Base-by-base conservation (phyloP, 1,140 invertebrate species). In the Oedothorax gibbosus region DNA sequence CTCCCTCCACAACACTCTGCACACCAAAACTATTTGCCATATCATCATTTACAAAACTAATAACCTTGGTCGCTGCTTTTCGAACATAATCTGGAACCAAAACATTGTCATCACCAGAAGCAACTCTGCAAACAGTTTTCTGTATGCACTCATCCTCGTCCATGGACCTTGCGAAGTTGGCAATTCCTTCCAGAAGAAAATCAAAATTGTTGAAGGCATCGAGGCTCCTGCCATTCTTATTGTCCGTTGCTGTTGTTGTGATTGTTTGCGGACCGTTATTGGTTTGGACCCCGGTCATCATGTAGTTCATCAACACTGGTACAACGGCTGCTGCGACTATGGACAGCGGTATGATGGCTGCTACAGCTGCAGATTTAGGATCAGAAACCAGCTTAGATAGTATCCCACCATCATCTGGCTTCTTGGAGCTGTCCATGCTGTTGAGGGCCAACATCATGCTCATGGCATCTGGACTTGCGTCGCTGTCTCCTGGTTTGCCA, bases 221-320 rank as follows among this genome's bases (percentile, higher is more conserved):
- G 11, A 84, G 3, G 20, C 57, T 76, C 15, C 81, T 76, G n/a
- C 62, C 62, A 18, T 75, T 62, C 18, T 76, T 84, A 15, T 56
- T 84, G 64, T 56, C 53, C 6, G 62, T 49, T 8, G 81, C 81
- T 15, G 81, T 84, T 8, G 71, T 75, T 10, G 68, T 53, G n/a
- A 75, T n/a, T 3, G 57, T 18, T 54, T 20, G 64, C 0, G 69
- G n/a, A 4, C 9, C 12, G 4, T 50, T n/a, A 35, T 35, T 35
- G 5, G 35, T 35, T 5, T 35, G 35, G 0, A 62, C 9, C 0
- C 68, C 68, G 0, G 81, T 84, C 81, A 84, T 84, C 62, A 68
- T 53, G 60, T 84, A 84, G 50, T 84, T 84, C 60, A 84, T 71
- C 10, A 84, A 12, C n/a, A 84, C 81, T n/a, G 81, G 81, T 7